Evolutionary conservation across 92 coral and sea anemone species (phyloP).

Genomic region (Plumapathes pennacea): DNA sequence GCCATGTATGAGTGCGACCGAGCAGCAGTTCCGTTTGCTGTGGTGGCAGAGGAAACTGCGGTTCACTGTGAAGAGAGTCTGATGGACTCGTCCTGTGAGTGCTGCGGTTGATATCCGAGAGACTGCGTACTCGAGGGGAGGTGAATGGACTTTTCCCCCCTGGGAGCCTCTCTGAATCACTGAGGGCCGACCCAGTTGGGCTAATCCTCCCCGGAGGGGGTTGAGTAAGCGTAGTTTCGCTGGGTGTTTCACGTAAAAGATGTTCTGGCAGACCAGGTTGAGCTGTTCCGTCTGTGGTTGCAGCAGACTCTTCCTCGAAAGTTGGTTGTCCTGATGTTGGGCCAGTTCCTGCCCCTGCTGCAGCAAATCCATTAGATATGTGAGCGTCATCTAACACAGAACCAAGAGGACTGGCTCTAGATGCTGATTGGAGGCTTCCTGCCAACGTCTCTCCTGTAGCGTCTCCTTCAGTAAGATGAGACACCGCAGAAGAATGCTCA

Average conservation of each 20-base stretch:
- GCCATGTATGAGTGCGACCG: no score
- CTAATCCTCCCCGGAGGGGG: slow-evolving; percentile 12
- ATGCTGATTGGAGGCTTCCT: slow-evolving; percentile 13
- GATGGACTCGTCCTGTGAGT: slow-evolving; percentile 3
- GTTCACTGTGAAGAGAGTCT: slow-evolving; percentile 4
- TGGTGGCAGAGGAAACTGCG: slow-evolving; percentile 16
- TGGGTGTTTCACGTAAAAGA: no score
- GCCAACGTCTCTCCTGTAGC: neutral
- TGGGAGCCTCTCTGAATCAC: slow-evolving; percentile 26
- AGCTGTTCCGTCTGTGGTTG: no score
- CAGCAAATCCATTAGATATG: no score
- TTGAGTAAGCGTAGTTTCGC: no score
- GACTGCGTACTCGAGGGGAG: slow-evolving; percentile 29
- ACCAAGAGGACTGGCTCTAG: slow-evolving; percentile 43
- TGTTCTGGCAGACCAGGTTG: no score
- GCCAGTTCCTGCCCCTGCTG: neutral
- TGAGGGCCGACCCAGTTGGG: slow-evolving; percentile 26
- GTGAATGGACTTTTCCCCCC: slow-evolving; percentile 24
- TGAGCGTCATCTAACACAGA: slow-evolving; percentile 27
- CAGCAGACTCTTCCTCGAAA: neutral
- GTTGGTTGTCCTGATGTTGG: neutral
- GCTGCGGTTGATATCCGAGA: no score
- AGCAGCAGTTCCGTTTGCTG: no score
- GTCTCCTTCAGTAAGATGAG: neutral
- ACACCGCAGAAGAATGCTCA: neutral